Evolutionary conservation across 2,113 vertebrate species (phyloP), one percentile per base, ranked within the genome.

Genomic region (Ciconia maguari): DNA sequence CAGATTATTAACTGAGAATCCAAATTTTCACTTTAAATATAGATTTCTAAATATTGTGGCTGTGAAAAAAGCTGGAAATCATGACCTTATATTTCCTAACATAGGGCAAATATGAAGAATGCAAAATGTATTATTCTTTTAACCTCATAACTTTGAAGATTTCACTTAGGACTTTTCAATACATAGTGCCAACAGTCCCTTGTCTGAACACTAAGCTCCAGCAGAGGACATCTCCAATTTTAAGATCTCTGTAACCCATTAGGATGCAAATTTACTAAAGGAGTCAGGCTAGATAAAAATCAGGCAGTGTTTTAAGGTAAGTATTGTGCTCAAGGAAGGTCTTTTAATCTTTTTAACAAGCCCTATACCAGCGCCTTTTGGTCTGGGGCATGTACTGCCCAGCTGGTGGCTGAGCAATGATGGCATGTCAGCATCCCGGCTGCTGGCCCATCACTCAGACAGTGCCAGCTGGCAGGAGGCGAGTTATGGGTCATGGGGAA

Each of bases 341-440:
- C 41, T 88, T 92, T 26, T 36, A 9, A 3, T n/a, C 1, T 12
- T 62, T 68, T 80, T 60, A 2, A 13, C 18, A 7, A 72, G 25
- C 29, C 72, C n/a, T 34, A 3, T 52, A 27, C 51, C 41, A 5
- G 6, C 34, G 32, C 24, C 25, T 68, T 58, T 76, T 41, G 66
- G 27, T 38, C 25, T 46, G 48, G 49, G 22, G 8, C 8, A 12
- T 11, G 22, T 19, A 14, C 36, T 2, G 1, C 36, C 29, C 49
- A 25, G 11, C 46, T 68, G 58, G n/a, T 24, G 72, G 41, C 61
- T 75, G 42, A 38, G n/a, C 60, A 26, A 26, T 38, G 60, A 29
- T 7, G 44, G 57, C 24, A 46, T 2, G 0, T 38, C 64, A 71
- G 36, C 36, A 69, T 74, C n/a, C 32, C 0, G 1, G 30, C 38